Evolutionary conservation across 2,888 invertebrate genomes (phyloP).

Genomic region (Heliconius aoede): DNA sequence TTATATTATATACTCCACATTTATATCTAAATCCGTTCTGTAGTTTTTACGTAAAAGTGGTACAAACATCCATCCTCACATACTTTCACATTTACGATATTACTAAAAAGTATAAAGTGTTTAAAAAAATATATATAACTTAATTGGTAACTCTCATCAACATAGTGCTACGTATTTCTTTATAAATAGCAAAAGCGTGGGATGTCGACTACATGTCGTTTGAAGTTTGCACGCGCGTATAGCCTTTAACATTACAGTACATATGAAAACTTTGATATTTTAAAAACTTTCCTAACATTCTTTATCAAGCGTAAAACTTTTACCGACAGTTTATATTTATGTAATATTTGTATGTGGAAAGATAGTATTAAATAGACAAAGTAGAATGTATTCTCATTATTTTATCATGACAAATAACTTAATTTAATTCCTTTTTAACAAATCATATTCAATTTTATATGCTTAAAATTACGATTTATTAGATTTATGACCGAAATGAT

Average conservation of each 20-base stretch:
- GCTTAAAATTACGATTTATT: neutral
- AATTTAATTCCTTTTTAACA: too few species aligned
- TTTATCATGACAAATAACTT: neutral
- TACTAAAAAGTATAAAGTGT: too few species aligned
- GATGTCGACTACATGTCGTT: conserved; percentile 12
- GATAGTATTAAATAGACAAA: neutral
- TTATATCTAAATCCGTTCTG: too few species aligned
- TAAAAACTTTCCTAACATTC: conserved; percentile 1
- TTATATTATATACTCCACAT: too few species aligned
- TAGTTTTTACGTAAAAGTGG: too few species aligned
- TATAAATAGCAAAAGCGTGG: conserved; percentile 23
- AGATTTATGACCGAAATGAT: neutral
- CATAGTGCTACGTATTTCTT: neutral
- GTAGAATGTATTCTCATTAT: neutral
- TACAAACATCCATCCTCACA: too few species aligned
- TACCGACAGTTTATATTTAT: neutral
- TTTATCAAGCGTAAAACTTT: neutral
- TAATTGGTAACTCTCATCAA: conserved; percentile 1
- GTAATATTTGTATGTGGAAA: too few species aligned
- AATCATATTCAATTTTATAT: too few species aligned
- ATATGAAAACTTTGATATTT: neutral
- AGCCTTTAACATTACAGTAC: conserved; percentile 1
- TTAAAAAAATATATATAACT: neutral
- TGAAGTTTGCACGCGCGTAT: conserved; percentile 5
- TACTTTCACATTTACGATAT: too few species aligned